A percentile compares a stretch with the other conserved stretches of the same genome.
Evolutionary conservation across 2,888 invertebrate species (phyloP).

Genomic region (Lepidocyrtoides sp.): DNA sequence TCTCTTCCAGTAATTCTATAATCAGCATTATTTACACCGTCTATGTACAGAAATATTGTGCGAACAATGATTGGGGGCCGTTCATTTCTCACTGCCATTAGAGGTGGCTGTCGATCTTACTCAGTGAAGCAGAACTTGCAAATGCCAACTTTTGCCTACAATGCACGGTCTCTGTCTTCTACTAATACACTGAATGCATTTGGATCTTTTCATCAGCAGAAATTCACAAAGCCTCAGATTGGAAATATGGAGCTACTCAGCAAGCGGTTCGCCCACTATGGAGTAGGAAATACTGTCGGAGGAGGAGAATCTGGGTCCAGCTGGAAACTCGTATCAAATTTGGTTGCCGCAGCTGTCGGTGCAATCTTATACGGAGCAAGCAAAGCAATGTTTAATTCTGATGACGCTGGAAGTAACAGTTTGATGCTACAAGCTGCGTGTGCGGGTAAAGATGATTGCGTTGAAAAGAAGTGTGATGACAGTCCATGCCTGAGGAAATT

Average conservation of each 20-base stretch:
- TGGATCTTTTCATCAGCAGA: neutral
- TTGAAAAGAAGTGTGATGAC: conserved; percentile 77
- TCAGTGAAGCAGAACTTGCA: neutral
- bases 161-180: neutral
- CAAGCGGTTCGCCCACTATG: neutral
- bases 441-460: conserved; percentile 33
- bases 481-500: conserved; percentile 82
- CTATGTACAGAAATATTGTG: neutral
- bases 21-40: neutral
- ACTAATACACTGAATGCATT: neutral
- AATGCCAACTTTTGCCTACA: neutral
- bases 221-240: neutral
- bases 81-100: neutral
- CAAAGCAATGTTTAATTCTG: neutral
- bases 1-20: too few species aligned
- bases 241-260: neutral
- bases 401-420: neutral
- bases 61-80: conserved; percentile 1
- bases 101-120: neutral
- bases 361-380: neutral
- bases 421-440: neutral
- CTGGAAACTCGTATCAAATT: neutral
- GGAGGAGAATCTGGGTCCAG: neutral
- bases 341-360: conserved; percentile 9
- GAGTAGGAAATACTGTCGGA: neutral